Evolutionary conservation across 2,797 vertebrate species (phyloP), one percentile per base, ranked within the genome.

Genomic region (Enteromius viviparus): DNA sequence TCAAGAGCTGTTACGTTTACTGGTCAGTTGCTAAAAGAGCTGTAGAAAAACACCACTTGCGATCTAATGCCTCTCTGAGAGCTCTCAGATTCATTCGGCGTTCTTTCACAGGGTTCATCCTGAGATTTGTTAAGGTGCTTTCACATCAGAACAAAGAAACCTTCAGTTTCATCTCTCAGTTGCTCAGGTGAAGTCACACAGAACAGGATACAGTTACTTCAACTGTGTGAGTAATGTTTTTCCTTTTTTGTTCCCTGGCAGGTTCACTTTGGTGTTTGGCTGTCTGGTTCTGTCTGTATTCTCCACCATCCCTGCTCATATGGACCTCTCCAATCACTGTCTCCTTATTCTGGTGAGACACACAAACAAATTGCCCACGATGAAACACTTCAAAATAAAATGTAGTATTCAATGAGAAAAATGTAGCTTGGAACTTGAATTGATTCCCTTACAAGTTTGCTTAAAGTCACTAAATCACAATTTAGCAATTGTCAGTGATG

Each of bases 241-340:
- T 69, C 26, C 32, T 49, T 42, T 77, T 77, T 87, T 80, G 10
- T 77, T 88, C 68, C 26, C 74, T 84, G 76, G 45, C 95, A 99
- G 98, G 91, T 99, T 99, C 92, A 95, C 97, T 90, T 95, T 99
- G 93, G 98, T 99, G 89, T 99, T 98, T 93, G 96, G 96, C 94
- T 99, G 98, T 94, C 95, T 99, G 95, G 97, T 99, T 91, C 96
- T 99, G 89, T 99, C 98, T 87, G 98, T 99, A 91, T 98, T 97
- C 94, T 99, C 98, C 87, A 99, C 97, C 87, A 98, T 99, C 88
- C 97, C 98, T 76, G 94, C 95, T 86, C 96, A 99, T 89, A 94
- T 96, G 91, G 97, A 97, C 86, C 91, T 98, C 91, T 97, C 97
- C 75, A 96, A 96, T 87, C 96, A 96, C 94, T 99, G 96, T 92